Evolutionary conservation across 2,113 vertebrate genomes (phyloP), one percentile per base, ranked within the genome.

Genomic region (Oreochromis spilurus): DNA sequence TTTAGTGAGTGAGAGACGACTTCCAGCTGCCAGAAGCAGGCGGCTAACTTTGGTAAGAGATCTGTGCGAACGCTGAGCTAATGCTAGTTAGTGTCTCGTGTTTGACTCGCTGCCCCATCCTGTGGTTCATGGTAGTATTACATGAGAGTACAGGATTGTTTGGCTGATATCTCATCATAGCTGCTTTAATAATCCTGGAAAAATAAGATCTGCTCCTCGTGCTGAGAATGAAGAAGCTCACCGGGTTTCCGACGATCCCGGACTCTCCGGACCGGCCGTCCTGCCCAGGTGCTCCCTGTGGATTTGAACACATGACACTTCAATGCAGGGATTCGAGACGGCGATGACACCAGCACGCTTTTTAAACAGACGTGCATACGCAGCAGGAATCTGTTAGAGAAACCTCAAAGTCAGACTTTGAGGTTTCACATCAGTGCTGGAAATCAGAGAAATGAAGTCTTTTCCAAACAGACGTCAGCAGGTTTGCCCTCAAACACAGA

Each of bases 221-320:
- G 9, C 40, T 29, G 70, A 26, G 12, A 13, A 13, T 2, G 9
- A 62, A 67, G 48, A 67, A 36, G 50, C 93, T 94, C 91, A 97
- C 96, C 87, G 7, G 36, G 75, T 93, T 92, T 79, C 96, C 96
- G 1, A 1, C 0, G 13, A 84, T 7, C 17, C 96, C 96, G 1
- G 4, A 5, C 43, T 83, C 87, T 3, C 94, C 96, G 0, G 14
- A 6, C 4, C 0, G 7, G 3, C 96, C 96, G 40, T 95, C 93
- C 9, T 2, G 9, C 21, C 96, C 96, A 17, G 87, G 65, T 21
- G 72, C 2, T 5, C 96, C 96, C 96, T 97, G 88, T 7, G 5
- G 77, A 50, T 21, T 29, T 4, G 7, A 26, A 65, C 9, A 86
- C 67, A 55, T 31, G 11, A 84, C 67, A 50, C 7, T 5, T 78